These are phyloP conservation scores for Spea hammondii DNA, from an alignment of 2,797 vertebrate genomes.

Conservation along the genomic window DNA sequence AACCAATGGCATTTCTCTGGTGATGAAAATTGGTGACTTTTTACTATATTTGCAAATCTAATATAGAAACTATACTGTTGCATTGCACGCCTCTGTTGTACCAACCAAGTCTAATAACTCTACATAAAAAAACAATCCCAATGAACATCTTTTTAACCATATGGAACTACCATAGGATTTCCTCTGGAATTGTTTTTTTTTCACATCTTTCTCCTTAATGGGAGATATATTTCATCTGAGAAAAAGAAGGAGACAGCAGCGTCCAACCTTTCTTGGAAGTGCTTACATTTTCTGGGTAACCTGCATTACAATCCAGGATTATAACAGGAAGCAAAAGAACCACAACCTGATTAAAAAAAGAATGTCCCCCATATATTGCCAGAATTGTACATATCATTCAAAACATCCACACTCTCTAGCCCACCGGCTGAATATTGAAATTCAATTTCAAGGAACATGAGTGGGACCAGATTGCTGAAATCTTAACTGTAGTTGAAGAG, in stretches of 20 bases:
- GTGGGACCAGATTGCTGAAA: slow-evolving; percentile 48
- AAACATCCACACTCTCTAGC: slow-evolving; percentile 22
- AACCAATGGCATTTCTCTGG: too few relatives aligned
- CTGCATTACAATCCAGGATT: slow-evolving; percentile 3
- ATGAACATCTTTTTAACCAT: neutral
- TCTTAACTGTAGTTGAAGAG: slow-evolving; percentile 24
- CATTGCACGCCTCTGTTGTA: too few relatives aligned
- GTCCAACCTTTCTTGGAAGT: slow-evolving; percentile 7
- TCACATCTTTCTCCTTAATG: neutral
- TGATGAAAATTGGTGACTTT: too few relatives aligned
- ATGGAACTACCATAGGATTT: neutral
- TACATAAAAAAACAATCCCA: neutral
- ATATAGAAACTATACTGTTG: too few relatives aligned
- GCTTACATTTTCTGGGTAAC: slow-evolving; percentile 7
- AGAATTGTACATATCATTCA: slow-evolving; percentile 17
- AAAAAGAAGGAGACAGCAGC: neutral
- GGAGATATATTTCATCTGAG: neutral
- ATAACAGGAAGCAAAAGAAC: slow-evolving; percentile 7
- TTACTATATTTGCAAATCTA: too few relatives aligned
- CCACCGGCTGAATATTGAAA: slow-evolving; percentile 39
- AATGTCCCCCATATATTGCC: slow-evolving; percentile 20
- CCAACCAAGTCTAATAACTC: too few relatives aligned
- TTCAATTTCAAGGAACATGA: slow-evolving; percentile 42
- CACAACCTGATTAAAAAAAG: slow-evolving; percentile 4
- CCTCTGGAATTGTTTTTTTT: neutral